Evolutionary conservation across 2,113 vertebrate species (phyloP).

Genomic region (Mesitornis unicolor): DNA sequence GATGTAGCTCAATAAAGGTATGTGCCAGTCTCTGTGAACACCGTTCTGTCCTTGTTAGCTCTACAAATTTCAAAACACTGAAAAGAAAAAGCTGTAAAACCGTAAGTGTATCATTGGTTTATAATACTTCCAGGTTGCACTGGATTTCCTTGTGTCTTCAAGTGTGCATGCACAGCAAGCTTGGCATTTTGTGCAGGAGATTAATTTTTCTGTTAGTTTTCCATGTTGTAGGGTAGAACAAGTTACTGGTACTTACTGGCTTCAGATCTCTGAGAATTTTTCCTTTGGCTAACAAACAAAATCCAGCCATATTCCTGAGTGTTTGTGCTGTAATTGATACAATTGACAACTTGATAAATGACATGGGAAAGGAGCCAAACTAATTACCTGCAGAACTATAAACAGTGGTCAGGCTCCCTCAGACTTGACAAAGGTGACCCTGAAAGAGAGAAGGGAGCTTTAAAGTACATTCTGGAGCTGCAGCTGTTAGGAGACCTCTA

Average conservation of each 20-base stretch:
- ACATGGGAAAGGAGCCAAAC: slow-evolving; percentile 16
- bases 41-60: background rate
- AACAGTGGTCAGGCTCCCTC: slow-evolving; percentile 15
- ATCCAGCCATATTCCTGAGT: background rate
- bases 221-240: background rate
- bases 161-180: fast-evolving
- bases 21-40: background rate
- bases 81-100: background rate
- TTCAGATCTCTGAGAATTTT: background rate
- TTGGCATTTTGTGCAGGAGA: background rate
- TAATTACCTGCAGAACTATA: slow-evolving; percentile 52
- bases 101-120: fast-evolving
- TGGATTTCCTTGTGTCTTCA: background rate
- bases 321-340: slow-evolving; percentile 41
- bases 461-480: slow-evolving; percentile 28
- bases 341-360: slow-evolving; percentile 54
- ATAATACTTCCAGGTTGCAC: background rate
- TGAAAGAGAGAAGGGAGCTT: slow-evolving; percentile 40
- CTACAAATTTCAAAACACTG: background rate
- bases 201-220: background rate
- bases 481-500: slow-evolving; percentile 33
- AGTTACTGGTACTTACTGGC: background rate
- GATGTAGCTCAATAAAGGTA: background rate
- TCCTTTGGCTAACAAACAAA: background rate
- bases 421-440: slow-evolving; percentile 45